A percentile compares a stretch with the other conserved stretches of the same genome.
These are phyloP conservation scores for Drosophila nikananu DNA, from an alignment of 1,140 invertebrate species.

Conservation along the genomic window DNA sequence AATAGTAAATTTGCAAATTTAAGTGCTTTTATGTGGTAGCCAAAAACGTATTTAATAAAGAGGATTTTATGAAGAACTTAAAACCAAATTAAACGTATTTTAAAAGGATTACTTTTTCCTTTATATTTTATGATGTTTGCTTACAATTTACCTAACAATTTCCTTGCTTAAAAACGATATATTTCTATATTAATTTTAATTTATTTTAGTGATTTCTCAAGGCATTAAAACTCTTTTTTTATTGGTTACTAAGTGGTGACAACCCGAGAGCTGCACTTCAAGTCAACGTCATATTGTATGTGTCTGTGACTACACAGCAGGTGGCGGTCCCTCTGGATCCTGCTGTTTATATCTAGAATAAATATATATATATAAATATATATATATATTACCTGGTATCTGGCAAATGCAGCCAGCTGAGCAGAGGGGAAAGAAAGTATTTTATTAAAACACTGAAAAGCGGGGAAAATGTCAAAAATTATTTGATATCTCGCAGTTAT, in stretches of 20 bases:
- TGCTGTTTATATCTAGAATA: neutral
- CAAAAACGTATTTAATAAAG: neutral
- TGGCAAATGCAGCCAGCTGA: neutral
- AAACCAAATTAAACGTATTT: too few species aligned
- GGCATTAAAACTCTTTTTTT: neutral
- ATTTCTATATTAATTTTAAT: neutral
- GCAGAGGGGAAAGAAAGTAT: neutral
- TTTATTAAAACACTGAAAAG: constrained; percentile 29
- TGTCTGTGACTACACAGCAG: neutral
- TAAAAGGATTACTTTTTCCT: too few species aligned
- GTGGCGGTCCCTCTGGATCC: constrained; percentile 3
- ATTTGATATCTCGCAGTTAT: constrained; percentile 19
- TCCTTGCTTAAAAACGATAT: too few species aligned
- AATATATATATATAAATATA: neutral
- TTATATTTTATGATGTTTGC: neutral
- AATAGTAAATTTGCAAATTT: neutral
- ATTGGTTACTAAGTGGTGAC: neutral
- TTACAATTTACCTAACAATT: too few species aligned
- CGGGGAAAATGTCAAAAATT: constrained; percentile 23
- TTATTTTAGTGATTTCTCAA: neutral
- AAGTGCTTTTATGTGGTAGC: neutral
- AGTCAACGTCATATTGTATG: constrained; percentile 1
- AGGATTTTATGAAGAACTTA: neutral
- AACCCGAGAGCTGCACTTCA: constrained; percentile 18
- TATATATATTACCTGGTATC: constrained; percentile 4